Percentiles rank a stretch among this genome's conserved stretches.
phyloP scores from a whole-genome alignment of 2,888 invertebrate species.

The Antheraea yamamai region DNA sequence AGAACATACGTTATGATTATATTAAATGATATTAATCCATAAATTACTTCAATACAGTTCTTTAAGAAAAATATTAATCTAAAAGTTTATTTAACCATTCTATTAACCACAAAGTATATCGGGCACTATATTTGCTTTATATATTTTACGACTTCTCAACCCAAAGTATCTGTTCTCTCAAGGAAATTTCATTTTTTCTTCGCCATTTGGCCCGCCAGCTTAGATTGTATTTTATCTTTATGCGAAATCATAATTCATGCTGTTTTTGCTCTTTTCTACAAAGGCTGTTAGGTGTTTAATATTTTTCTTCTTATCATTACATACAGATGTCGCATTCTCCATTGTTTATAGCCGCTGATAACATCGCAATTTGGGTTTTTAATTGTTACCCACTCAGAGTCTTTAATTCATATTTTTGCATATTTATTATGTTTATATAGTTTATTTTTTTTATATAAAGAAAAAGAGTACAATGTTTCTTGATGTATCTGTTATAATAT shows the following conservation, averaged over 20 bases:
- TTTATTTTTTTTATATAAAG: not conserved
- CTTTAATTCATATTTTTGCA: slow-evolving; percentile 5
- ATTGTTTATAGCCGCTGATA: slow-evolving; percentile 65
- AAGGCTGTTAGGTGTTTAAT: slow-evolving; percentile 67
- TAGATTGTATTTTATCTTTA: slow-evolving; percentile 80
- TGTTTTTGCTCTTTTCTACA: slow-evolving; percentile 66
- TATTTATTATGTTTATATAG: not conserved
- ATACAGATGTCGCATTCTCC: slow-evolving; percentile 64
- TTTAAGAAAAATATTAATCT: not conserved
- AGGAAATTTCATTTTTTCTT: slow-evolving; percentile 75
- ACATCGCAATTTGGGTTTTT: slow-evolving; percentile 55
- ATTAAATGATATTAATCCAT: not conserved
- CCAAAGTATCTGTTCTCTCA: slow-evolving; percentile 58
- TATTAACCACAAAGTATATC: slow-evolving; percentile 17
- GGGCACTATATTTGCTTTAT: slow-evolving; percentile 47
- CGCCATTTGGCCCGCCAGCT: slow-evolving; percentile 73
- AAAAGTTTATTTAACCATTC: not conserved
- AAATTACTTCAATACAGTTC: not conserved
- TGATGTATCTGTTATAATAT: no score
- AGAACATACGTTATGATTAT: not conserved
- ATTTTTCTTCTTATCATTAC: slow-evolving; percentile 63
- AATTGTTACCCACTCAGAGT: slow-evolving; percentile 44
- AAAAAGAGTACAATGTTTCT: not conserved
- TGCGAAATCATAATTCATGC: slow-evolving; percentile 79
- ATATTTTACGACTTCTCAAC: slow-evolving; percentile 57